Base-by-base conservation (phyloP, 2,797 vertebrate genomes). In the Anabas testudineus region DNA sequence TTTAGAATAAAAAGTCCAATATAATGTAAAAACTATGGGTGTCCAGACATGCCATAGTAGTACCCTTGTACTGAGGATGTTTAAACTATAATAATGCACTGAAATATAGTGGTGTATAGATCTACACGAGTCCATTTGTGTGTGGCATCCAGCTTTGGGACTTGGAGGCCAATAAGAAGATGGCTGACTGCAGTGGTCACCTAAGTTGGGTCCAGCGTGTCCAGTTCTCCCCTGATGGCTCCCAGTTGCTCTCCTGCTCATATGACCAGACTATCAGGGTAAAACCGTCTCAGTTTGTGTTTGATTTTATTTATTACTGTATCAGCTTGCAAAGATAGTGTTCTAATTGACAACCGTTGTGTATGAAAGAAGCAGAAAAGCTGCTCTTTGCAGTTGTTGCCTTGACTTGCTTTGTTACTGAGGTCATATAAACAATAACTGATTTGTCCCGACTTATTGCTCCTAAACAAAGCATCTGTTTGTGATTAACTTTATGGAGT, bases 201-300 rank as follows among this genome's bases (percentile, higher is more conserved):
- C 92, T 97, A 89, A 99, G 97, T 81, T 99, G 97, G 97, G 95
- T 99, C 74, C 94, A 97, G 24, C 94, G 94, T 62, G 97, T 98
- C 68, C 90, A 94, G 66, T 99, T 99, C 92, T 99, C 97, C 14
- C 86, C 87, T 2, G 95, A 98, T 55, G 97, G 97, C 54, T 95
- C 96, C n/a, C 94, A 94, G 16, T 95, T 99, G 84, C 94, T 99
- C 67, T 99, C 98, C 14, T 96, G 96, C 67, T 99, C 98, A 4
- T 95, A 98, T 67, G 98, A 99, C 84, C 96, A 98, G 78, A 99
- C 97, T 42, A 89, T 99, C 88, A 94, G 97, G 46, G 98, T 99
- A 84, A 93, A 94, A 61, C 22, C 26, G 26, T 28, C 66, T 36
- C 34, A 36, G 34, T 36, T 34, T 10, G 34, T 10, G 34, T 10